These are phyloP conservation scores for Megalonaias nervosa DNA, from an alignment of 1,140 invertebrate species.

Conservation along the genomic window DNA sequence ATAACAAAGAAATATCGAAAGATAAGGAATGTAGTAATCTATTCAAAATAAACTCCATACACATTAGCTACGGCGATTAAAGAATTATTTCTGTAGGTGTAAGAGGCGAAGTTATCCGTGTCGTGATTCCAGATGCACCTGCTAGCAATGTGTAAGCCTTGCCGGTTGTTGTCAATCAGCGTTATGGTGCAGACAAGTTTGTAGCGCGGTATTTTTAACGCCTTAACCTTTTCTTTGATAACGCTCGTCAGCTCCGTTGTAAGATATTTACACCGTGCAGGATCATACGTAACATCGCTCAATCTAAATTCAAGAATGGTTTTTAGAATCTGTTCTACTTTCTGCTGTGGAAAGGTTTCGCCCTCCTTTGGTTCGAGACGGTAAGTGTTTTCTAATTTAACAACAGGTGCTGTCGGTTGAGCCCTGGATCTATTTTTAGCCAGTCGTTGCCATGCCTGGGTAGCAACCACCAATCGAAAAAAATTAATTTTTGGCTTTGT, in stretches of 20 bases:
- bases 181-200: slow-evolving; percentile 53
- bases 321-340: slow-evolving; percentile 39
- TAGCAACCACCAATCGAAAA: slow-evolving; percentile 27
- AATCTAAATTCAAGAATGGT: slow-evolving; percentile 34
- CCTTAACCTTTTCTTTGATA: slow-evolving; percentile 49
- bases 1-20: too few species aligned
- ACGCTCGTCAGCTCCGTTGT: slow-evolving; percentile 41
- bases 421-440: slow-evolving; percentile 14
- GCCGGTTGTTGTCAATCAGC: slow-evolving; percentile 50
- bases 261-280: slow-evolving; percentile 14
- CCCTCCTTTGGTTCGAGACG: slow-evolving; percentile 40
- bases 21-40: neutral
- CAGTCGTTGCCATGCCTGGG: slow-evolving; percentile 20
- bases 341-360: slow-evolving; percentile 11
- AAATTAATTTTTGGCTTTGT: slow-evolving; percentile 26
- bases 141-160: slow-evolving; percentile 52
- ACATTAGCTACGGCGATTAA: slow-evolving; percentile 57
- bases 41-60: slow-evolving; percentile 61
- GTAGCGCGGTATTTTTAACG: slow-evolving; percentile 52
- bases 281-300: slow-evolving; percentile 32
- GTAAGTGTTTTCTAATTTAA: slow-evolving; percentile 37
- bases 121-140: slow-evolving; percentile 56
- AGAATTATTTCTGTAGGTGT: slow-evolving; percentile 44
- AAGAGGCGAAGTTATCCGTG: slow-evolving; percentile 54
- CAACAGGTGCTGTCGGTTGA: neutral